phyloP scores from a whole-genome alignment of 2,113 vertebrate genomes.

The Pseudolaguvia tuberculata region DNA sequence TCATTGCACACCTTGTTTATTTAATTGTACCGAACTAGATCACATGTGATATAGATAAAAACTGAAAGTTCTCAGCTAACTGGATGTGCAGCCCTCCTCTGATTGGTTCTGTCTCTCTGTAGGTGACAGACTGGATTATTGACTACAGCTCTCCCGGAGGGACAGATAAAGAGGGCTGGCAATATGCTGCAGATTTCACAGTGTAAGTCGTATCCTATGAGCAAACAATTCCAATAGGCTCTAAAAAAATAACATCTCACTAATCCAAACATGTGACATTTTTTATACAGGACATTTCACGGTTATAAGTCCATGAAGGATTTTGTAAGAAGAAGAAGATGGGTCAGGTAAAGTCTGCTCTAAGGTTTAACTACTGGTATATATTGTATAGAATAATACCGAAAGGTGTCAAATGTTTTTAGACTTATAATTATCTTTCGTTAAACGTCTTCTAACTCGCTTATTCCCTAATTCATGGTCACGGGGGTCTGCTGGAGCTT shows the following conservation, averaged over 20 bases:
- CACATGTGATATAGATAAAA: background rate
- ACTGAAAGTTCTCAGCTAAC: background rate
- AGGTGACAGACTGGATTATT: conserved; percentile 90
- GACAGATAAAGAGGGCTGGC: conserved; percentile 92
- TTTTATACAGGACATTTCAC: conserved; percentile 81
- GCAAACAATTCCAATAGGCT: background rate
- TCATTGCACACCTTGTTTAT: background rate
- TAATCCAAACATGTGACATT: background rate
- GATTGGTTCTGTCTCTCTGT: background rate
- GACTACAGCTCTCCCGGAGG: conserved; percentile 79
- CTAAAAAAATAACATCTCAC: background rate
- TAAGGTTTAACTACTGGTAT: background rate
- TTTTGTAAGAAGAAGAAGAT: conserved; percentile 88
- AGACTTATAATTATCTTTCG: background rate
- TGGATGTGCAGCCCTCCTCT: background rate
- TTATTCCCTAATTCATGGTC: background rate
- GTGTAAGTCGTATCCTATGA: conserved; percentile 68
- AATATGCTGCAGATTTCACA: conserved; percentile 94
- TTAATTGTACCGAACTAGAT: background rate
- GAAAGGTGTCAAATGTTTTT: background rate
- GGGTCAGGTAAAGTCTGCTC: conserved; percentile 75
- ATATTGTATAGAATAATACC: background rate
- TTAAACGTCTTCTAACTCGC: too few relatives aligned
- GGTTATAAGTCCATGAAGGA: conserved; percentile 97
- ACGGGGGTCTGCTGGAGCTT: too few relatives aligned